Evolutionary conservation across 2,888 invertebrate genomes (phyloP).

Genomic region (Amphipoea lucens): DNA sequence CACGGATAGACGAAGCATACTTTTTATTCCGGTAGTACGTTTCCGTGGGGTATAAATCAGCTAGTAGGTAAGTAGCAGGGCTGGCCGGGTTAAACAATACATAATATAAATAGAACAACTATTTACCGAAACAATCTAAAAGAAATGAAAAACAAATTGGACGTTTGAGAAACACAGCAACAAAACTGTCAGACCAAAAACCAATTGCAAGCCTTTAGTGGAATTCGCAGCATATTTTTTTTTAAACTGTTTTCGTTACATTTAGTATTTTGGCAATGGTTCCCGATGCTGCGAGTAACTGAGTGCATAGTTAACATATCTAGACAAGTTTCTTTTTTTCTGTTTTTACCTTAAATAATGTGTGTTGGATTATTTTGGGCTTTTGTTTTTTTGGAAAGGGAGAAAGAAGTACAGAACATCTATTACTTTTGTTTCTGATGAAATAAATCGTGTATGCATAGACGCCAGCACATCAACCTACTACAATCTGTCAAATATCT

Average conservation of each 20-base stretch:
- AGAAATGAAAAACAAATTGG: constrained; percentile 10
- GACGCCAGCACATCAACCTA: too few relatives aligned
- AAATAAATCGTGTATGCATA: neutral
- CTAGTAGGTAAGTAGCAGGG: neutral
- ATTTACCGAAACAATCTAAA: constrained; percentile 2
- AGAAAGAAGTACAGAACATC: neutral
- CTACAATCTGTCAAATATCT: too few relatives aligned
- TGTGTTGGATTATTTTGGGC: neutral
- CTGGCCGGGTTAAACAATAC: too few relatives aligned
- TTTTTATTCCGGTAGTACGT: neutral
- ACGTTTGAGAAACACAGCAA: neutral
- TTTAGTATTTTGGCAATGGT: constrained; percentile 45
- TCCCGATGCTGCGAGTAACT: neutral
- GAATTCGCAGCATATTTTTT: constrained; percentile 23
- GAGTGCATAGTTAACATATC: constrained; percentile 14
- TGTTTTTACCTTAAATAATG: neutral
- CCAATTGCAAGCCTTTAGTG: constrained; percentile 27
- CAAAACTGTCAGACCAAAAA: constrained; percentile 29
- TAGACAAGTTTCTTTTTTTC: neutral
- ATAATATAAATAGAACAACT: neutral
- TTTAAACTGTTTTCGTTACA: constrained; percentile 25
- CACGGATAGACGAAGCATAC: neutral
- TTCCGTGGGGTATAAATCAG: neutral
- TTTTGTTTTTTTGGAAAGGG: neutral
- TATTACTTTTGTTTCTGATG: neutral